Conservation (phyloP, 2,113 vertebrate genomes). For the Myxocyprinus asiaticus region DNA sequence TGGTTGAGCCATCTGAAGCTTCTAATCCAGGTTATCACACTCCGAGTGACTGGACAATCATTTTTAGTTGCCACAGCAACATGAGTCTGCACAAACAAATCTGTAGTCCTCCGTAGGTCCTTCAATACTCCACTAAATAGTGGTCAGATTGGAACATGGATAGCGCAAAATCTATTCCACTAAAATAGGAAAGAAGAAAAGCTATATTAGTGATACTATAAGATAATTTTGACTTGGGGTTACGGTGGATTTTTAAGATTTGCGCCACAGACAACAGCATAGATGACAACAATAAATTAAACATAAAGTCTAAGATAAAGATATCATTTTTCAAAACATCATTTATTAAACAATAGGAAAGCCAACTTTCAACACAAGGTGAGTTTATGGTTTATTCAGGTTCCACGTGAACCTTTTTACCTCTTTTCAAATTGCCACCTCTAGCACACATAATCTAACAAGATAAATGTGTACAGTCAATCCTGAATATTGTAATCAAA, state of each 20-base stretch:
- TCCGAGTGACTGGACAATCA: not conserved
- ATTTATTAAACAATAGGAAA: conserved; percentile 18
- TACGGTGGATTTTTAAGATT: no score
- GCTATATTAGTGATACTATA: no score
- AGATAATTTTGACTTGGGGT: no score
- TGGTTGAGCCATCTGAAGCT: conserved; percentile 1
- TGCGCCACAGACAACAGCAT: no score
- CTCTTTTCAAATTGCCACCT: not conserved
- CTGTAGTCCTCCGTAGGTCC: not conserved
- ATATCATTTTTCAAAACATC: not conserved
- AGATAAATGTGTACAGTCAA: not conserved
- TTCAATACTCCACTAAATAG: not conserved
- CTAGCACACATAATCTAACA: not conserved
- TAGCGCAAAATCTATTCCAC: not conserved
- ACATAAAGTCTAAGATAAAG: not conserved
- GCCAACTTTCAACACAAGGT: not conserved
- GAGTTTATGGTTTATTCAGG: not conserved
- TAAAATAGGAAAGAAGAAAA: no score
- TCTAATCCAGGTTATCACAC: not conserved
- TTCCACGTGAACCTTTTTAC: not conserved
- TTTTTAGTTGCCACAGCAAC: conserved; percentile 14
- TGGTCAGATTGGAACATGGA: not conserved
- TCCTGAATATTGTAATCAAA: not conserved
- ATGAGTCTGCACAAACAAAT: not conserved
- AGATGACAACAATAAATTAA: not conserved